phyloP scores from a whole-genome alignment of 2,888 invertebrate genomes.

The Rhorus exstirpatorius region DNA sequence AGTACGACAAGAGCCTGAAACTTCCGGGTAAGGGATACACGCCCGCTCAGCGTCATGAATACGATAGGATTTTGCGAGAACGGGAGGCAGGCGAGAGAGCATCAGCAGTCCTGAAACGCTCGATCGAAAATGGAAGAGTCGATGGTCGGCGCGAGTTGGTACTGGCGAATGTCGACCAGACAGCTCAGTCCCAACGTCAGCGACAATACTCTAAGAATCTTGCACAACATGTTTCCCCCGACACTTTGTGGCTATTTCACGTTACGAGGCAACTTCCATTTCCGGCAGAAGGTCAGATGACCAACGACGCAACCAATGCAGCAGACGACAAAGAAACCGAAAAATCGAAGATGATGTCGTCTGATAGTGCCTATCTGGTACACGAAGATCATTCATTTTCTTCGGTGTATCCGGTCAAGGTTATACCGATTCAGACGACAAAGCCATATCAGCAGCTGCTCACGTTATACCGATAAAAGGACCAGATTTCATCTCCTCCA shows the following conservation, averaged over 20 bases:
- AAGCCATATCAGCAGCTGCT: slow-evolving; percentile 27
- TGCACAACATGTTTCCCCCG: slow-evolving; percentile 8
- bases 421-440: slow-evolving; percentile 32
- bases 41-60: slow-evolving; percentile 66
- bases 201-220: slow-evolving; percentile 15
- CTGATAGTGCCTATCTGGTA: slow-evolving; percentile 3
- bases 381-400: slow-evolving; percentile 8
- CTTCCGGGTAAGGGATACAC: slow-evolving; percentile 71
- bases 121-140: slow-evolving; percentile 34
- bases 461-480: slow-evolving; percentile 1
- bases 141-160: slow-evolving; percentile 22
- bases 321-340: background rate
- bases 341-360: slow-evolving; percentile 16
- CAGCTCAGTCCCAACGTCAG: slow-evolving; percentile 40
- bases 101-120: slow-evolving; percentile 64
- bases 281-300: slow-evolving; percentile 19
- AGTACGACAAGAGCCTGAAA: slow-evolving; percentile 70
- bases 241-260: background rate
- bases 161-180: slow-evolving; percentile 7
- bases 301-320: background rate
- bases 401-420: slow-evolving; percentile 45
- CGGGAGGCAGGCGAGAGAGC: slow-evolving; percentile 70
- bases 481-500: slow-evolving; percentile 3
- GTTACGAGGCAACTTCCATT: slow-evolving; percentile 47
- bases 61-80: slow-evolving; percentile 67